Evolutionary conservation across 2,888 invertebrate genomes (phyloP), one percentile per base, ranked within the genome.

Genomic region (Chirona hameri): DNA sequence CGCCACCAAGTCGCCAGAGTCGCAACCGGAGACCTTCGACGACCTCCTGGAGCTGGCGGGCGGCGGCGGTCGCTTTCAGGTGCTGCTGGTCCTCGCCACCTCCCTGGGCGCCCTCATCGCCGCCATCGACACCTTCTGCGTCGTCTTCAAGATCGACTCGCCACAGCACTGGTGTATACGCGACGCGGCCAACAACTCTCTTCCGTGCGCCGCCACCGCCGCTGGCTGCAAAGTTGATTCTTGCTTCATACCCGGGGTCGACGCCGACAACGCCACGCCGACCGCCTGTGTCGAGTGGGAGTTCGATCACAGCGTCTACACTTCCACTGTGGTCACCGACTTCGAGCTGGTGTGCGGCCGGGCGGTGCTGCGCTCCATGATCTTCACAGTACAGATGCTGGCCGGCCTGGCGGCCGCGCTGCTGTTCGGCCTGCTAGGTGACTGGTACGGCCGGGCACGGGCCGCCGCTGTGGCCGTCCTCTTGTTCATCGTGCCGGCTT

Each of bases 1-100:
- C 7, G 39, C 39, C 39, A 39, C 39, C 4, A 39, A 39, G 39
- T 39, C 39, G 39, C 39, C 39, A 39, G 39, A 39, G 39, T 39
- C 39, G 55, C 18, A 3, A 18, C 55, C 55, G 55, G 15, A 69
- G n/a, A 76, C 76, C 0, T 76, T 76, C 46, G 76, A 76, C 76
- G 76, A 76, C 21, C n/a, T 76, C 21, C 46, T 76, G 39, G 46
- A 46, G 31, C 21, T 24, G 76, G 76, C 24, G 21, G 76, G 76
- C 46, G 39, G 46, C 46, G 76, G 21, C 31, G 76, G 76, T 18
- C 31, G 39, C 14, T 76, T 31, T 5, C 76, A 76, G 24, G 39
- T 76, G 31, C 31, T 76, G 39, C 31, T 76, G 18, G 76, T 76
- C 18, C 76, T 76, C 15, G n/a, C n/a, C 76, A 76, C 76, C 39